Conservation (phyloP, 2,888 invertebrate genomes). For the Marronus borbonicus region DNA sequence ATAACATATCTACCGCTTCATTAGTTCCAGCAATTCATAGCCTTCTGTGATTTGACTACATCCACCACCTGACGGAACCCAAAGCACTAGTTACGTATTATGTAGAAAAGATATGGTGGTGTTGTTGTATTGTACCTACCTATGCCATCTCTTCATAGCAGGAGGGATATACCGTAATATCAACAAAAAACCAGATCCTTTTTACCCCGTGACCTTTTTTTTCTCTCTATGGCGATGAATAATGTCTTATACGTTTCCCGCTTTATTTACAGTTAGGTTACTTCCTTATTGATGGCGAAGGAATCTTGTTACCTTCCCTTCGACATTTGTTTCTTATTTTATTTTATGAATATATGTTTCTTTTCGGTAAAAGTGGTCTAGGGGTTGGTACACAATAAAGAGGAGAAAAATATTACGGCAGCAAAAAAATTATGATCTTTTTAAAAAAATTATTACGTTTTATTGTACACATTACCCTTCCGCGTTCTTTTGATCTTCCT, state of each 20-base stretch:
- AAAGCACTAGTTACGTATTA: conserved; percentile 15
- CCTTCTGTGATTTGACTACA: conserved; percentile 52
- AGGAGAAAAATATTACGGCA: conserved; percentile 17
- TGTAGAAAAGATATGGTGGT: background rate
- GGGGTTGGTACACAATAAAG: conserved; percentile 20
- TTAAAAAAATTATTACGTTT: conserved; percentile 30
- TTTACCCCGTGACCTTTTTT: conserved; percentile 58
- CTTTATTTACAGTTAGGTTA: conserved; percentile 54
- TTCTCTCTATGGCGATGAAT: conserved; percentile 45
- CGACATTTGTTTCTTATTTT: background rate
- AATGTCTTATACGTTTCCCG: conserved; percentile 48
- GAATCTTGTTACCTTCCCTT: conserved; percentile 14
- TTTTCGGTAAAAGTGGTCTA: conserved; percentile 22
- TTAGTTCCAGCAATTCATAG: conserved; percentile 57
- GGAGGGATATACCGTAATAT: conserved; percentile 54
- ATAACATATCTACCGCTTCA: conserved; percentile 53
- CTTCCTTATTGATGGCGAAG: conserved; percentile 24
- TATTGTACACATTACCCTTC: conserved; percentile 1
- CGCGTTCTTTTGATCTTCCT: conserved; percentile 31
- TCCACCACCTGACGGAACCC: conserved; percentile 56
- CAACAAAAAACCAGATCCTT: conserved; percentile 56
- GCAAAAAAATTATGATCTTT: conserved; percentile 44
- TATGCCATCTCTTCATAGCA: conserved; percentile 6
- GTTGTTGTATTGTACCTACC: background rate
- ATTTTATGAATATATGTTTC: conserved; percentile 29